Evolutionary conservation across 2,113 vertebrate genomes (phyloP).

Genomic region (Macquaria australasica): DNA sequence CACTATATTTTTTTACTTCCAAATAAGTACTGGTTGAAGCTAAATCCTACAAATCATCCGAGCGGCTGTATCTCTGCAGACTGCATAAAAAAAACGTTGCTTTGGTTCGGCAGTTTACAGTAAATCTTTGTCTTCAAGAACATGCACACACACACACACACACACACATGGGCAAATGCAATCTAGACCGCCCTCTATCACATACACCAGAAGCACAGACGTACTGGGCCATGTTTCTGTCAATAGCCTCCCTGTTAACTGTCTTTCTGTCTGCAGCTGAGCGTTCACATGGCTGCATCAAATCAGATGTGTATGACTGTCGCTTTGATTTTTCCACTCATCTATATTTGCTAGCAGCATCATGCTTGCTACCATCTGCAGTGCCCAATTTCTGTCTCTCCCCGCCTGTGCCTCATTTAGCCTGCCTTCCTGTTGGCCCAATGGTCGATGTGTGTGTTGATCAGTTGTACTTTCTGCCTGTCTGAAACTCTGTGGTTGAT

Average conservation of each 20-base stretch:
- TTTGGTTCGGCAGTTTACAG: conserved; percentile 25
- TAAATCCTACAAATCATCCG: neutral
- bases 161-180: conserved; percentile 1
- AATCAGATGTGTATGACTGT: conserved; percentile 75
- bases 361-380: conserved; percentile 31
- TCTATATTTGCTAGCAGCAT: conserved; percentile 63
- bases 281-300: conserved; percentile 61
- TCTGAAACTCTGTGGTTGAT: conserved; percentile 7
- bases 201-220: conserved; percentile 39
- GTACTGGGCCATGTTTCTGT: conserved; percentile 53
- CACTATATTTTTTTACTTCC: neutral
- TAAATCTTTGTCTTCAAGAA: conserved; percentile 16
- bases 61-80: neutral
- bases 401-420: conserved; percentile 31
- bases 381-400: conserved; percentile 48
- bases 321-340: conserved; percentile 81
- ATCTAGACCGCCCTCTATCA: conserved; percentile 23
- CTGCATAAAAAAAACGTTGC: neutral
- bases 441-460: conserved; percentile 24
- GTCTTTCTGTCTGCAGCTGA: conserved; percentile 48
- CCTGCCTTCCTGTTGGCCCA: conserved; percentile 17
- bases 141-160: conserved; percentile 7
- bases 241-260: conserved; percentile 67
- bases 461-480: conserved; percentile 29
- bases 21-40: neutral